Base-by-base conservation (phyloP, 2,113 vertebrate genomes). In the Mionectes macconnelli region DNA sequence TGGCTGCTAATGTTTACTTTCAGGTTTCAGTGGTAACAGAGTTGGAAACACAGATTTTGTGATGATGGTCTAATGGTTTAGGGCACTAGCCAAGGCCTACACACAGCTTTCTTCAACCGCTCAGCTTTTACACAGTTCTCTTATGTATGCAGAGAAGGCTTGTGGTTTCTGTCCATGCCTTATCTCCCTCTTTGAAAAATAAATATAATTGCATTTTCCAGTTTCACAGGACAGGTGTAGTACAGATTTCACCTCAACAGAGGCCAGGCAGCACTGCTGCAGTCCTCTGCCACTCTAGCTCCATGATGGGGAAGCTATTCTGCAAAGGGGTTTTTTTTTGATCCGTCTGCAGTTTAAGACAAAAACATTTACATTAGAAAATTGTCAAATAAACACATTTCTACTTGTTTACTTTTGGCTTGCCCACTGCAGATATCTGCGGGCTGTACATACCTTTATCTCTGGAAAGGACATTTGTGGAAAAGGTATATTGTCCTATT, bases 1-100 rank as follows among this genome's bases (percentile, higher is more conserved):
- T 96, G 84, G 93, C 89, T 94, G 87, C 53, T 95, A 49, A 72
- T 79, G 64, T 92, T 95, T 97, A 88, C 91, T 93, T 96, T 95
- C 90, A 94, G 85, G 90, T 93, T 88, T 93, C 66, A 74, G 86
- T 55, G 60, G 83, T 75, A 92, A 84, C 76, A 86, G 72, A 79
- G 53, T 96, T 95, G 84, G 92, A 90, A 96, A 86, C 33, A 42
- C 19, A 74, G 56, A 89, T 77, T 94, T 94, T 91, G 52, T 5
- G 4, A 90, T 59, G 56, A 83, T 44, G 55, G 83, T 52, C 68
- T 90, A 90, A 84, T 72, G 47, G 39, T 24, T 76, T 47, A 89
- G 47, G 30, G 82, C 45, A 28, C 57, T 83, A 89, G 39, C 52
- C 8, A 4, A 53, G 59, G 42, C 56, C 55, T 86, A 49, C 42